These are phyloP conservation scores for Cantharis flavilabris DNA, from an alignment of 2,888 invertebrate species.

Conservation along the genomic window DNA sequence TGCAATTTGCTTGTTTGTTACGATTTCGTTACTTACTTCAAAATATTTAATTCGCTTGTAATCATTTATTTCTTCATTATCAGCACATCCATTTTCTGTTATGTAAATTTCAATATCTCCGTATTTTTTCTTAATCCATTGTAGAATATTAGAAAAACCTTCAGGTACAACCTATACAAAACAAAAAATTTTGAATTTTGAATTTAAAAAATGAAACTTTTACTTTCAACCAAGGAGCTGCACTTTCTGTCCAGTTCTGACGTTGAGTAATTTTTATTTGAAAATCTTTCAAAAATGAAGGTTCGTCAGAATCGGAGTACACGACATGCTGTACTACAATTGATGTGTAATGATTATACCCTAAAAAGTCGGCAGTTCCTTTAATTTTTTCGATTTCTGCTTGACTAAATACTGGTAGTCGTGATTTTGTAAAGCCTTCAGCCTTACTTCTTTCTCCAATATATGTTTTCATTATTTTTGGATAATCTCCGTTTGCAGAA, in stretches of 20 bases:
- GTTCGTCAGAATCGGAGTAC: slow-evolving; percentile 1
- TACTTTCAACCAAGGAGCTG: background rate
- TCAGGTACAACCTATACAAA: slow-evolving; percentile 56
- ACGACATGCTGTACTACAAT: slow-evolving; percentile 19
- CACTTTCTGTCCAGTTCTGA: background rate
- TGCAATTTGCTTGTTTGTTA: background rate
- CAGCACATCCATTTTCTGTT: slow-evolving; percentile 20
- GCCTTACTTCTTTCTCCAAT: slow-evolving; percentile 60
- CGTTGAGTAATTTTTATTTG: slow-evolving; percentile 41
- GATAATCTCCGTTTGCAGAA: slow-evolving; percentile 62
- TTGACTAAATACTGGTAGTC: slow-evolving; percentile 61
- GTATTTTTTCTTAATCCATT: slow-evolving; percentile 52
- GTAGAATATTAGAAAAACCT: slow-evolving; percentile 62
- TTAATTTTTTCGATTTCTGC: slow-evolving; percentile 54
- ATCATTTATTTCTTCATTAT: background rate
- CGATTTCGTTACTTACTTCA: background rate
- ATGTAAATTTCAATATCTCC: slow-evolving; percentile 53
- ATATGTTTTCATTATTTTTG: slow-evolving; percentile 58
- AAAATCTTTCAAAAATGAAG: slow-evolving; percentile 42
- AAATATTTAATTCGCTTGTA: background rate
- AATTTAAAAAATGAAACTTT: background rate
- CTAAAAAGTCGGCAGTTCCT: slow-evolving; percentile 59
- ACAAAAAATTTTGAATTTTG: background rate
- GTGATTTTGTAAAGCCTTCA: slow-evolving; percentile 62
- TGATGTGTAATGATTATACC: slow-evolving; percentile 58